These are phyloP conservation scores for Enteromius argenteus DNA, from an alignment of 2,797 vertebrate species.

Conservation along the genomic window DNA sequence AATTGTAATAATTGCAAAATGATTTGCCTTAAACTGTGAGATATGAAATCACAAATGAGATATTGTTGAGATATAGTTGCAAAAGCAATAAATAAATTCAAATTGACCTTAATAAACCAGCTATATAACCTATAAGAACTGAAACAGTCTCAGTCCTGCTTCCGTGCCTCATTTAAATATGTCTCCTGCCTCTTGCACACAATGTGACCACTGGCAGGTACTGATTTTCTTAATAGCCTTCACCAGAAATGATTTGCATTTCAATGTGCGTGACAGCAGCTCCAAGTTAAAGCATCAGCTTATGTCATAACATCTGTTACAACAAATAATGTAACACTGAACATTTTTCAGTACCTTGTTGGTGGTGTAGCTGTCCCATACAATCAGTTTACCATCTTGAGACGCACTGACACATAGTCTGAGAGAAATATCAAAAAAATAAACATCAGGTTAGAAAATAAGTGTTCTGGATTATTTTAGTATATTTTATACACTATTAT, in stretches of 20 bases:
- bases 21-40: background rate
- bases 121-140: background rate
- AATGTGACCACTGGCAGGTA: slow-evolving; percentile 37
- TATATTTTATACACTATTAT: background rate
- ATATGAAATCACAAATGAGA: background rate
- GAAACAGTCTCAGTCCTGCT: background rate
- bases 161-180: slow-evolving; percentile 13
- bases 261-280: slow-evolving; percentile 10
- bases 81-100: background rate
- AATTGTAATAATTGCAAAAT: background rate
- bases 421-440: slow-evolving; percentile 26
- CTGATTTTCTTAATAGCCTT: slow-evolving; percentile 42
- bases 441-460: slow-evolving; percentile 1
- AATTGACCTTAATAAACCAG: background rate
- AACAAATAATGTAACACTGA: background rate
- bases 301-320: background rate
- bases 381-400: slow-evolving; percentile 97
- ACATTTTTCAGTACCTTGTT: slow-evolving; percentile 86
- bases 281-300: slow-evolving; percentile 5
- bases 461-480: background rate
- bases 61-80: background rate
- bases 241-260: slow-evolving; percentile 28
- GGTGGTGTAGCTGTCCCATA: slow-evolving; percentile 95
- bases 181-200: slow-evolving; percentile 13
- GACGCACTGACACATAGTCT: slow-evolving; percentile 96